These are phyloP conservation scores for Mareca penelope DNA, from an alignment of 2,797 vertebrate species.

Conservation along the genomic window DNA sequence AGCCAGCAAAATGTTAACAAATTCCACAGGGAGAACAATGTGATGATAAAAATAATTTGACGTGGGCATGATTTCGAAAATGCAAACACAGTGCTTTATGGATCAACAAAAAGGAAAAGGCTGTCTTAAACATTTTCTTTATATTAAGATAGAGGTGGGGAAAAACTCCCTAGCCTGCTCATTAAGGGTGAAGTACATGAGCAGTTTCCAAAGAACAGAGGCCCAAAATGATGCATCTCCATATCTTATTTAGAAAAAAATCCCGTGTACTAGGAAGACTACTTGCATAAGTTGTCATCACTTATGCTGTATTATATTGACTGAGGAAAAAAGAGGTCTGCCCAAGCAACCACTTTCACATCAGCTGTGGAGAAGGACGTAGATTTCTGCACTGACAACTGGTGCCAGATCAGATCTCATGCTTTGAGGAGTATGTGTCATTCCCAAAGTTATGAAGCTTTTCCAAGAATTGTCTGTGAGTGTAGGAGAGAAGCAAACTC, in stretches of 20 bases:
- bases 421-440: neutral
- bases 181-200: constrained; percentile 1
- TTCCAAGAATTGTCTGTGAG: neutral
- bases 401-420: neutral
- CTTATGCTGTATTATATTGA: neutral
- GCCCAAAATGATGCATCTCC: neutral
- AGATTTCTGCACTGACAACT: neutral
- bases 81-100: neutral
- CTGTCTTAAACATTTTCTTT: constrained; percentile 23
- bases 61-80: neutral
- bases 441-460: neutral
- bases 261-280: neutral
- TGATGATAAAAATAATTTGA: constrained; percentile 39
- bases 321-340: neutral
- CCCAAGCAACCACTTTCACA: neutral
- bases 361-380: neutral
- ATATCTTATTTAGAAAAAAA: neutral
- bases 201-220: neutral
- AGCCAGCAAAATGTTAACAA: constrained; percentile 40
- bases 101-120: neutral
- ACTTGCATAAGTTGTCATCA: neutral
- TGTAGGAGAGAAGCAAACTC: neutral
- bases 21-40: constrained; percentile 27
- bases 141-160: neutral
- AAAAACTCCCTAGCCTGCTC: neutral